Conservation (phyloP, 2,888 invertebrate species). For the Stenchaetothrips biformis region DNA sequence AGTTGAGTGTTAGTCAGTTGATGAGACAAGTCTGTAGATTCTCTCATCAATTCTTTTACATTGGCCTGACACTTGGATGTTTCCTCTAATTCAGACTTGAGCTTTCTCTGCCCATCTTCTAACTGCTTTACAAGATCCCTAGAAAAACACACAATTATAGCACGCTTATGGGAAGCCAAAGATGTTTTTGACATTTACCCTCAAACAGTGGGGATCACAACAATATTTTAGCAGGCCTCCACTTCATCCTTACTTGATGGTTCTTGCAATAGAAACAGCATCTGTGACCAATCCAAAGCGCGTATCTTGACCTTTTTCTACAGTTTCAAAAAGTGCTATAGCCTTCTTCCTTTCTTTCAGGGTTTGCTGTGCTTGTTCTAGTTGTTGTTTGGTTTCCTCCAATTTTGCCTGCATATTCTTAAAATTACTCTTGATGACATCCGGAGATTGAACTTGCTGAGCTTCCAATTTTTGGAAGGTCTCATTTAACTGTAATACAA, state of each 20-base stretch:
- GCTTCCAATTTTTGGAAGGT: background rate
- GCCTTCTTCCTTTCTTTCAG: background rate
- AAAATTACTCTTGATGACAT: background rate
- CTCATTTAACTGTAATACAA: background rate
- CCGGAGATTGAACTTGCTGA: slow-evolving; percentile 6
- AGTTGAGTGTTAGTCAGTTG: background rate
- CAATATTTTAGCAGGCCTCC: background rate
- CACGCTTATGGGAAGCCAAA: background rate
- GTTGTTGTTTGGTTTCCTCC: background rate
- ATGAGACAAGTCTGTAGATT: background rate
- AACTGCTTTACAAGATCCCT: background rate
- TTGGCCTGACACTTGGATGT: background rate
- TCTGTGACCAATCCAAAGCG: background rate
- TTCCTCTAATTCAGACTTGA: background rate
- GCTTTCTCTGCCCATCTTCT: background rate
- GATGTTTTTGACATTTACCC: background rate
- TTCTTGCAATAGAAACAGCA: background rate
- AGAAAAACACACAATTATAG: background rate
- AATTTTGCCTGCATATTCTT: background rate
- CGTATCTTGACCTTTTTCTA: background rate
- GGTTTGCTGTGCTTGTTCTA: background rate
- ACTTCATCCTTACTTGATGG: background rate
- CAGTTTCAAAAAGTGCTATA: background rate
- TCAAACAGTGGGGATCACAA: background rate
- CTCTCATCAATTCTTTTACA: background rate